Conservation (phyloP, 2,888 invertebrate genomes). For the Drosophila affinis region DNA sequence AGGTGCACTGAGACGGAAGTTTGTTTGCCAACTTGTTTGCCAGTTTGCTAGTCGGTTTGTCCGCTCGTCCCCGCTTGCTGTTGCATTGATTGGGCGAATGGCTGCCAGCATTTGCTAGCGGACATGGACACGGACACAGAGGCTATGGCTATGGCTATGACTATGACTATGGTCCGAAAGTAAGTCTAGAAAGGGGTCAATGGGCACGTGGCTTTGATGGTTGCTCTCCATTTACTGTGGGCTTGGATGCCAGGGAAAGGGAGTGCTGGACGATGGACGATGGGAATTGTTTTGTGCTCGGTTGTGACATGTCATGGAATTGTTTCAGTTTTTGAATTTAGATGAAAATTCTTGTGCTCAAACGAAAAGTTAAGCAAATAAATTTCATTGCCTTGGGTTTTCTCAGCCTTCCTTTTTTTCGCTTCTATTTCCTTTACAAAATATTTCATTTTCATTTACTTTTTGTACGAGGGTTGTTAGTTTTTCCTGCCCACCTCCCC, state of each 20-base stretch:
- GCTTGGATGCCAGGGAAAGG: background rate
- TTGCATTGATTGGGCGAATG: constrained; percentile 54
- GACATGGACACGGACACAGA: constrained; percentile 32
- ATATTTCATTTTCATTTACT: constrained; percentile 51
- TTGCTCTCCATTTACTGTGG: no score
- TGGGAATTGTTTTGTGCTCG: background rate
- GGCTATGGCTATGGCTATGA: constrained; percentile 6
- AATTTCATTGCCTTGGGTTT: constrained; percentile 27
- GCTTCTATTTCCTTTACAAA: constrained; percentile 29
- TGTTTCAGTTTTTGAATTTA: background rate
- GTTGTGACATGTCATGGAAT: background rate
- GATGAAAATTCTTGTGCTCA: constrained; percentile 20
- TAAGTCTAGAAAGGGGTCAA: constrained; percentile 25
- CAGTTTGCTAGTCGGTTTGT: constrained; percentile 27
- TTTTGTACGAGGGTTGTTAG: constrained; percentile 38
- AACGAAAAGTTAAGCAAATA: constrained; percentile 10
- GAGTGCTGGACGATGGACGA: background rate
- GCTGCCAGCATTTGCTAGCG: constrained; percentile 34
- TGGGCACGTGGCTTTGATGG: constrained; percentile 21
- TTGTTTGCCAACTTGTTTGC: constrained; percentile 58
- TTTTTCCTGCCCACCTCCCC: background rate
- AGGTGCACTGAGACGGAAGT: constrained; percentile 70
- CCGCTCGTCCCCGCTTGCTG: constrained; percentile 25
- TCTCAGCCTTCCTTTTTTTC: background rate
- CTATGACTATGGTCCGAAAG: background rate